Percentiles rank a stretch among this genome's conserved stretches.
Conservation (phyloP, 2,888 invertebrate genomes). For the Mimachlamys varia region DNA sequence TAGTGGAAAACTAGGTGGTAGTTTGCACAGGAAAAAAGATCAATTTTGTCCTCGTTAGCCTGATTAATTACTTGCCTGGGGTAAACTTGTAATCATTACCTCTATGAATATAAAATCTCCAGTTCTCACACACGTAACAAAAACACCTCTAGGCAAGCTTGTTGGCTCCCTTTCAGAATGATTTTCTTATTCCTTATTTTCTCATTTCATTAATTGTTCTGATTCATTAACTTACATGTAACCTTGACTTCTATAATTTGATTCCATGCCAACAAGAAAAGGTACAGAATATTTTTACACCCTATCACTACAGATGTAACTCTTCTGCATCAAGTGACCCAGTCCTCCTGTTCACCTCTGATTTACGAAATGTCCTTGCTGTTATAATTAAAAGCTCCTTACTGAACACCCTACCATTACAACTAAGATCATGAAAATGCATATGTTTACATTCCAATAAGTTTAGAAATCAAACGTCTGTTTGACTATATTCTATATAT, state of each 20-base stretch:
- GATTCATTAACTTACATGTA: background rate
- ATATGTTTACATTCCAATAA: background rate
- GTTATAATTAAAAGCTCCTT: no score
- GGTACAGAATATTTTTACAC: background rate
- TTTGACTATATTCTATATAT: no score
- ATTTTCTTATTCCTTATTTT: background rate
- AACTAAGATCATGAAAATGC: no score
- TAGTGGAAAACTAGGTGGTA: background rate
- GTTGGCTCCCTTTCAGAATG: background rate
- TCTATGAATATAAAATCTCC: background rate
- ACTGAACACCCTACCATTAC: background rate
- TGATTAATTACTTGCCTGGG: background rate
- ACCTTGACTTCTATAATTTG: background rate
- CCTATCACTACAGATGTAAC: background rate
- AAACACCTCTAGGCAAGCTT: background rate
- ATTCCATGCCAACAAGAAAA: background rate
- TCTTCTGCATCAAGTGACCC: no score
- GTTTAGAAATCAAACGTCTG: background rate
- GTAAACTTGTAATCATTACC: background rate
- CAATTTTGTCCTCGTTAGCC: background rate
- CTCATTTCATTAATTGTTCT: slow-evolving; percentile 4
- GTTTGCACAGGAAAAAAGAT: background rate
- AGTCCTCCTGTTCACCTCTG: no score
- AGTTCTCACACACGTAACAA: background rate
- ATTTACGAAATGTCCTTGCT: no score